Evolutionary conservation across 2,797 vertebrate genomes (phyloP).

Genomic region (Ibycter americanus): DNA sequence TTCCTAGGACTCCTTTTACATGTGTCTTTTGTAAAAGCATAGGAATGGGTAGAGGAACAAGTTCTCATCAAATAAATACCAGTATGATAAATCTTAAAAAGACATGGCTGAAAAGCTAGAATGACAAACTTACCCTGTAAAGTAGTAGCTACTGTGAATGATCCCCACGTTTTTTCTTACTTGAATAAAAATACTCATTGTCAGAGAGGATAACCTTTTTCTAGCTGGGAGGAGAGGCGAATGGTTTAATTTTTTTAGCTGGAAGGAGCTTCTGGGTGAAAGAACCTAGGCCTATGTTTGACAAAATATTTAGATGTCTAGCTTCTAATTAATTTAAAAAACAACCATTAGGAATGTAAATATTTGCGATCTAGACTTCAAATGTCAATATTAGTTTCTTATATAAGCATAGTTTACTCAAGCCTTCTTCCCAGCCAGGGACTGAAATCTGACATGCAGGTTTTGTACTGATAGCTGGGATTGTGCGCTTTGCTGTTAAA

Average conservation of each 20-base stretch:
- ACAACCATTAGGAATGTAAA: slow-evolving; percentile 37
- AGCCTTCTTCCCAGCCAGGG: not conserved
- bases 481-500: not conserved
- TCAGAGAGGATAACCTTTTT: not conserved
- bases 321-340: not conserved
- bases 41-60: not conserved
- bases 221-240: not conserved
- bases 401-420: not conserved
- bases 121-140: not conserved
- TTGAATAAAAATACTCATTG: not conserved
- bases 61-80: not conserved
- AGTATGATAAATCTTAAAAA: not conserved
- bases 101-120: not conserved
- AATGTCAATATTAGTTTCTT: slow-evolving; percentile 4
- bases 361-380: not conserved
- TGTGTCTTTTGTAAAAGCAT: not conserved
- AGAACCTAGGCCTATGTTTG: not conserved
- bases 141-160: not conserved
- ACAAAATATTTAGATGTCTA: slow-evolving; percentile 35
- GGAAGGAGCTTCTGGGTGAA: not conserved
- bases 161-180: not conserved
- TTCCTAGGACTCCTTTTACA: not conserved
- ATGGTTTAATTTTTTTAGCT: not conserved
- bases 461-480: not conserved
- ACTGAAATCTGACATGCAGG: not conserved